Percentiles rank a stretch among this genome's conserved stretches.
Evolutionary conservation across 2,797 vertebrate genomes (phyloP).

Genomic region (Salmo trutta): DNA sequence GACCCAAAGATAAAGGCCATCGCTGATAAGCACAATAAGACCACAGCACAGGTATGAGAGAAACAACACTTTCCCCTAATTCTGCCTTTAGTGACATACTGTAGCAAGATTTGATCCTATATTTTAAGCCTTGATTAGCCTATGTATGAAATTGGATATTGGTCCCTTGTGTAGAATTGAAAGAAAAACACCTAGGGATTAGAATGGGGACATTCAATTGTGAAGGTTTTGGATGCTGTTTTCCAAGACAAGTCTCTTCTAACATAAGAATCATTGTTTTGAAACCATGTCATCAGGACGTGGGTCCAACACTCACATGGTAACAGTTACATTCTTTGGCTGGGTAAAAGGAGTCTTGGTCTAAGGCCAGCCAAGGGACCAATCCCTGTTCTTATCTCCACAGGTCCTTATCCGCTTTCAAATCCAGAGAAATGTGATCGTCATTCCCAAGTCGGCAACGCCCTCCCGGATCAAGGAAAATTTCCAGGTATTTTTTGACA

Average conservation of each 20-base stretch:
- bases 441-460: slow-evolving; percentile 83
- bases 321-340: neutral
- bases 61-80: neutral
- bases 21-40: slow-evolving; percentile 83
- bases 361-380: neutral
- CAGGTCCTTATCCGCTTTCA: slow-evolving; percentile 89
- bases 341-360: neutral
- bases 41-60: slow-evolving; percentile 80
- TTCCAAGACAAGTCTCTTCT: neutral
- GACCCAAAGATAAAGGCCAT: slow-evolving; percentile 85
- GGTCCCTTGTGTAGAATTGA: neutral
- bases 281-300: neutral
- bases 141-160: neutral
- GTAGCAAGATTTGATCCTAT: too few species aligned
- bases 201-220: neutral
- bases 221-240: neutral
- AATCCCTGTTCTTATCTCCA: neutral
- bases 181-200: neutral
- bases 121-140: too few species aligned
- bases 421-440: slow-evolving; percentile 83
- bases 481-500: slow-evolving; percentile 70
- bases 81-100: neutral
- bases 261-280: neutral
- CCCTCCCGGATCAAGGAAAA: slow-evolving; percentile 83
- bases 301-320: neutral